Base-by-base conservation (phyloP, 2,888 invertebrate genomes). In the Peribatodes rhomboidaria region DNA sequence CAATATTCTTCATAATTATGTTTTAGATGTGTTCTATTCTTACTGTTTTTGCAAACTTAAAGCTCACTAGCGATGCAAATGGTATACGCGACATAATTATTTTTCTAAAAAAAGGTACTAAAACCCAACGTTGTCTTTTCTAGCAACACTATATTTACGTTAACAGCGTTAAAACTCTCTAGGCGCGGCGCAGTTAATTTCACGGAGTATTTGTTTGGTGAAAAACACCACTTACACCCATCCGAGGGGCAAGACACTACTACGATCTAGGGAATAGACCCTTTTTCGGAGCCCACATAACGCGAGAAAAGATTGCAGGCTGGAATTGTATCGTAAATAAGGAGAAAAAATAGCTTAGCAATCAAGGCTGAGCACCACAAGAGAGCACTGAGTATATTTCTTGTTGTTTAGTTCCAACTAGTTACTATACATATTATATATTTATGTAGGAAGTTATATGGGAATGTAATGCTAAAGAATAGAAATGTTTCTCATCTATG, bases 181-280 rank as follows among this genome's bases (percentile, higher is more conserved):
- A 77, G 76, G 78, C 79, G 80, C 75, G 75, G 80, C 80, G 82
- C 80, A 85, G 84, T 87, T 88, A 86, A 89, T 88, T 89, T 88
- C 85, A 85, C 86, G 82, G 83, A 80, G 85, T 87, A 88, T 88
- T 89, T 89, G 87, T 87, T 86, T 86, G 81, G 79, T 79, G 78
- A 80, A 80, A 85, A 85, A 87, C 81, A 81, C 81, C 80, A 83
- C 82, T 85, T 84, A 83, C 80, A 75, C 77, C 80, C 79, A 77
- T 79, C 77, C 73, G 62, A 74, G 68, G 61, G 74, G 76, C 76
- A 75, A 70, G 70, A 69, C 65, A 72, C 71, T 71, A 72, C 69
- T 69, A 65, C 71, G 69, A 73, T 76, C 75, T 73, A 77, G 76
- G 74, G 71, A 73, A 74, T 71, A 72, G 69, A 77, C 70, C 75